Conservation (phyloP, 1,140 invertebrate species). For the Drosophila tani region DNA sequence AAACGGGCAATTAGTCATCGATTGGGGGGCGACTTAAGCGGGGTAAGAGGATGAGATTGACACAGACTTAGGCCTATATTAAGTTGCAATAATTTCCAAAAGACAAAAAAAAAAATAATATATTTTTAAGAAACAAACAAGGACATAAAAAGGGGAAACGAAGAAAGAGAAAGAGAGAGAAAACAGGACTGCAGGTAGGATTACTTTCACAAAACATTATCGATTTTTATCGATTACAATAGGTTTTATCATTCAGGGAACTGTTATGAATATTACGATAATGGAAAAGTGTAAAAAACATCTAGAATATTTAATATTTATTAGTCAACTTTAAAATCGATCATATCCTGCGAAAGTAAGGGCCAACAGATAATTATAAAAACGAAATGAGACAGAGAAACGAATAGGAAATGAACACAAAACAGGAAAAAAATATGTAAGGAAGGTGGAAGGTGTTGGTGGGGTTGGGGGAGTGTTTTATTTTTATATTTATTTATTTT, state of each 20-base stretch:
- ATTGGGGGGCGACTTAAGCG: not conserved
- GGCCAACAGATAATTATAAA: not conserved
- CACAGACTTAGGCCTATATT: slow-evolving; percentile 62
- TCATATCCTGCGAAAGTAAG: slow-evolving; percentile 28
- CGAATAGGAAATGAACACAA: slow-evolving; percentile 15
- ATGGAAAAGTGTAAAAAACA: not conserved
- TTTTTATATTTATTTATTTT: not conserved
- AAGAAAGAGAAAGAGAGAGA: slow-evolving; percentile 7
- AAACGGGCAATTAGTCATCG: slow-evolving; percentile 20
- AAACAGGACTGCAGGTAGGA: not conserved
- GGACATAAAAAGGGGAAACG: slow-evolving; percentile 1
- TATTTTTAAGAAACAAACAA: not conserved
- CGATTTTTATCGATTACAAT: slow-evolving; percentile 9
- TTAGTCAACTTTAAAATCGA: slow-evolving; percentile 1
- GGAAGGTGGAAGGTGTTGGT: not conserved
- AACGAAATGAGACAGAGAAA: slow-evolving; percentile 13
- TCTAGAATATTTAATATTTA: not conserved
- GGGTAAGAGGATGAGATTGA: slow-evolving; percentile 40
- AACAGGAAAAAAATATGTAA: not conserved
- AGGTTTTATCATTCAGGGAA: not conserved
- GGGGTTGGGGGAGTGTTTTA: not conserved
- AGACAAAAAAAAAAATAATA: slow-evolving; percentile 2
- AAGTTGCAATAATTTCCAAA: slow-evolving; percentile 44
- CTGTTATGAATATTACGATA: not conserved
- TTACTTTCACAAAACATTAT: slow-evolving; percentile 13